Conservation (phyloP, 2,113 vertebrate species). For the Trogon surrucura region DNA sequence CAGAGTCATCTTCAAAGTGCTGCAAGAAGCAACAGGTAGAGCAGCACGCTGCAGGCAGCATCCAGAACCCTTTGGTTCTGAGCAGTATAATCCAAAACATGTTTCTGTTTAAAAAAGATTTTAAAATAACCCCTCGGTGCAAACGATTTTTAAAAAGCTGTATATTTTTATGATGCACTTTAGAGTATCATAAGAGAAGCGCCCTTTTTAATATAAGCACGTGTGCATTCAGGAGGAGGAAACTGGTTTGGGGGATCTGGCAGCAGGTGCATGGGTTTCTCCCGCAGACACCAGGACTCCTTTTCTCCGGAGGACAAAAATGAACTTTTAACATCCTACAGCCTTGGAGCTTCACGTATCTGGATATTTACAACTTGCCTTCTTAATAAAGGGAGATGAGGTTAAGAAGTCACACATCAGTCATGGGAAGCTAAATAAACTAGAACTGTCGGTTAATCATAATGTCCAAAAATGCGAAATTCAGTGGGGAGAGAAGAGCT, state of each 20-base stretch:
- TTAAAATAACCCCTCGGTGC: slow-evolving; percentile 26
- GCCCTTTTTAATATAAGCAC: background rate
- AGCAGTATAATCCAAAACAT: background rate
- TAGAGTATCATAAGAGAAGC: background rate
- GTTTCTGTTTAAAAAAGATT: background rate
- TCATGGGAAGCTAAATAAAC: background rate
- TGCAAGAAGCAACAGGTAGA: background rate
- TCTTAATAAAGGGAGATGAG: background rate
- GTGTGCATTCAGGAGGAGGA: background rate
- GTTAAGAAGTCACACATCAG: background rate
- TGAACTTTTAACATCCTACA: background rate
- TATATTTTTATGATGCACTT: background rate
- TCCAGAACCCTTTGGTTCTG: background rate
- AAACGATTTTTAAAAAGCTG: slow-evolving; percentile 18
- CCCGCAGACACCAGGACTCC: background rate
- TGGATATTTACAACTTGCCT: background rate
- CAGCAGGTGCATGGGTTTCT: background rate
- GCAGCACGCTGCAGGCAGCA: background rate
- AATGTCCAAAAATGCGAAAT: background rate
- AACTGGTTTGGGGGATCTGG: background rate
- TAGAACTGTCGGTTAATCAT: background rate
- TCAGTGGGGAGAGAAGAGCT: background rate
- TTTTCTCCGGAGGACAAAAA: background rate
- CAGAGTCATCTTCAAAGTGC: background rate
- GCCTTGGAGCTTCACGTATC: accelerated